phyloP scores from a whole-genome alignment of 2,797 vertebrate genomes.

The Columba guinea region DNA sequence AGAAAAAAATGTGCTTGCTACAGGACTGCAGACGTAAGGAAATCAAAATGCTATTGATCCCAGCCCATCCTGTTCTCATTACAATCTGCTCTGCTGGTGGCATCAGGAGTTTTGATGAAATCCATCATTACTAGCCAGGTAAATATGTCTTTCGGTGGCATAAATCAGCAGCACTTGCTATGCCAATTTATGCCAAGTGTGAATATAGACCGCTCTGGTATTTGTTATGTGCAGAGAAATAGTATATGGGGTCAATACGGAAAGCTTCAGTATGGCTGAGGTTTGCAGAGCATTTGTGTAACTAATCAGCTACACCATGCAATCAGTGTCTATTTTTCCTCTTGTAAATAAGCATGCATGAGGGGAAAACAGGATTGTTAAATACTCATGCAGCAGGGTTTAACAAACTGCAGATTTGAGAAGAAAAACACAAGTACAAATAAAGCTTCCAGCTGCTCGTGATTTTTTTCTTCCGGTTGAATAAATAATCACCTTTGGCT shows the following conservation, averaged over 20 bases:
- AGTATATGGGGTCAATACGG: neutral
- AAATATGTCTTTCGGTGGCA: neutral
- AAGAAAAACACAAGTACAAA: neutral
- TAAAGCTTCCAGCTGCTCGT: conserved; percentile 21
- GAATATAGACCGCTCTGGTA: neutral
- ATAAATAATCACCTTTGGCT: conserved; percentile 46
- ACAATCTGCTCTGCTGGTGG: neutral
- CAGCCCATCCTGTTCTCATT: conserved; percentile 19
- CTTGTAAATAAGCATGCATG: conserved; percentile 14
- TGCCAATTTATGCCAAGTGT: neutral
- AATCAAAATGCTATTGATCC: conserved; percentile 50
- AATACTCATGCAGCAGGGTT: conserved; percentile 38
- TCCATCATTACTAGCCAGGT: neutral
- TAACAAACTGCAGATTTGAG: conserved; percentile 31
- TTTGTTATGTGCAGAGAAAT: neutral
- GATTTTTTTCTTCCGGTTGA: neutral
- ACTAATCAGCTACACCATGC: conserved; percentile 21
- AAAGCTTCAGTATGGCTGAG: neutral
- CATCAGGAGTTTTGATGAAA: conserved; percentile 27
- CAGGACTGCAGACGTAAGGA: conserved; percentile 13
- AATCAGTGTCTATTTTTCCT: conserved; percentile 65
- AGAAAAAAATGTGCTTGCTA: neutral
- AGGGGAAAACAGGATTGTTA: conserved; percentile 44
- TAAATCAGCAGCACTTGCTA: conserved; percentile 6
- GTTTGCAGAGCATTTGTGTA: conserved; percentile 12